These are phyloP conservation scores for Oreochromis tanganicae DNA, from an alignment of 2,113 vertebrate species.

Conservation along the genomic window DNA sequence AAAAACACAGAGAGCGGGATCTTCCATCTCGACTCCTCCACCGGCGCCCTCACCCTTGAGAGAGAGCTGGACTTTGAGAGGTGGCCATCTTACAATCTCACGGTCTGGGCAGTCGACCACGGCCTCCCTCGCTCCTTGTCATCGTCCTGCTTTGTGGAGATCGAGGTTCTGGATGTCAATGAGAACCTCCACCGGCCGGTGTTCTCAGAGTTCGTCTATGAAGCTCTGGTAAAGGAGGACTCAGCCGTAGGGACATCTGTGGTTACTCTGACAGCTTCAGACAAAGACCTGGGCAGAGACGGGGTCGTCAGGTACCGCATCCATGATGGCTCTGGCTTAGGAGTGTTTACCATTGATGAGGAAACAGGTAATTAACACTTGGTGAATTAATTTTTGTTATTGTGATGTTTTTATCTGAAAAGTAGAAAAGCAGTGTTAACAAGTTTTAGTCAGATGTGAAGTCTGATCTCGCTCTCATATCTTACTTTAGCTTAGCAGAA, in stretches of 20 bases:
- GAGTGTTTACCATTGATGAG: slow-evolving; percentile 82
- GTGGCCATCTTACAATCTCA: slow-evolving; percentile 82
- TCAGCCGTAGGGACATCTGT: slow-evolving; percentile 79
- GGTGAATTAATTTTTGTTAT: neutral
- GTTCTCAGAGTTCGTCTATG: slow-evolving; percentile 84
- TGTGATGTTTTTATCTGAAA: neutral
- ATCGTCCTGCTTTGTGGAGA: slow-evolving; percentile 85
- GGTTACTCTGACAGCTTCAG: slow-evolving; percentile 76
- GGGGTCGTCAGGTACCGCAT: slow-evolving; percentile 87
- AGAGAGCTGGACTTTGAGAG: slow-evolving; percentile 90
- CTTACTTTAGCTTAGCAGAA: neutral
- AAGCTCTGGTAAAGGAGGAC: slow-evolving; percentile 82
- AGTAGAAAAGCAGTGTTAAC: neutral
- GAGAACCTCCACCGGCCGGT: slow-evolving; percentile 86
- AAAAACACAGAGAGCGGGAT: slow-evolving; percentile 75
- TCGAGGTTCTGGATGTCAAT: slow-evolving; percentile 87
- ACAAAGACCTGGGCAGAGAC: slow-evolving; percentile 83
- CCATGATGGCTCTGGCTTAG: slow-evolving; percentile 84
- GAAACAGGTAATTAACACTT: slow-evolving; percentile 76
- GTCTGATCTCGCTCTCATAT: neutral
- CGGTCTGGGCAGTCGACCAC: slow-evolving; percentile 82
- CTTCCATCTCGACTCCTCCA: slow-evolving; percentile 79
- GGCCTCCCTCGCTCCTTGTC: slow-evolving; percentile 82
- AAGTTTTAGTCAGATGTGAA: neutral
- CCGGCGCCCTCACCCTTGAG: slow-evolving; percentile 82